A percentile compares a stretch with the other conserved stretches of the same genome.
phyloP scores from a whole-genome alignment of 2,797 vertebrate species.

The Pantherophis vulpinus region DNA sequence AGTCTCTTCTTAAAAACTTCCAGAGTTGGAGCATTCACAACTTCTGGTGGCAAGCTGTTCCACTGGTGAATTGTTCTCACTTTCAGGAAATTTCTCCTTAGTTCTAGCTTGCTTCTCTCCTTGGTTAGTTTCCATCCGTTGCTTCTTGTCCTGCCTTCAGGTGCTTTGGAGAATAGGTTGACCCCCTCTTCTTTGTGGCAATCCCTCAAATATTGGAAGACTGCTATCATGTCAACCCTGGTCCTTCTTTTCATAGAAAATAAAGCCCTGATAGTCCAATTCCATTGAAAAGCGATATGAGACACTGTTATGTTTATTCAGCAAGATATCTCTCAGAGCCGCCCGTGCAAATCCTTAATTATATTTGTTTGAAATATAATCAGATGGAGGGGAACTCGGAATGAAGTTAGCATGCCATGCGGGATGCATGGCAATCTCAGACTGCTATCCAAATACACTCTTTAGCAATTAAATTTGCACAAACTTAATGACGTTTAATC shows the following conservation, averaged over 20 bases:
- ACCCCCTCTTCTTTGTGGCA: neutral
- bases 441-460: slow-evolving; percentile 23
- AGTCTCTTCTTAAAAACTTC: neutral
- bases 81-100: neutral
- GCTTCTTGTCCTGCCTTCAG: neutral
- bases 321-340: neutral
- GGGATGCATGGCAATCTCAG: slow-evolving; percentile 22
- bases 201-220: neutral
- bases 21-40: neutral
- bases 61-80: neutral
- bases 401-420: neutral
- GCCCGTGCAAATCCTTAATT: neutral
- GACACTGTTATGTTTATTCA: neutral
- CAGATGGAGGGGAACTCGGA: neutral
- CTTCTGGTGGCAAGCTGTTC: neutral
- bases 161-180: neutral
- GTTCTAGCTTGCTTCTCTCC: neutral
- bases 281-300: neutral
- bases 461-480: slow-evolving; percentile 40
- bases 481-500: slow-evolving; percentile 55
- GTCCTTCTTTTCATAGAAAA: neutral
- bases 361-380: neutral
- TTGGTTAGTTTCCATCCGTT: neutral
- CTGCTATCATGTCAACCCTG: neutral
- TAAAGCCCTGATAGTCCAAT: neutral